Evolutionary conservation across 2,797 vertebrate genomes (phyloP), one percentile per base, ranked within the genome.

Genomic region (Sebastolobus alascanus): DNA sequence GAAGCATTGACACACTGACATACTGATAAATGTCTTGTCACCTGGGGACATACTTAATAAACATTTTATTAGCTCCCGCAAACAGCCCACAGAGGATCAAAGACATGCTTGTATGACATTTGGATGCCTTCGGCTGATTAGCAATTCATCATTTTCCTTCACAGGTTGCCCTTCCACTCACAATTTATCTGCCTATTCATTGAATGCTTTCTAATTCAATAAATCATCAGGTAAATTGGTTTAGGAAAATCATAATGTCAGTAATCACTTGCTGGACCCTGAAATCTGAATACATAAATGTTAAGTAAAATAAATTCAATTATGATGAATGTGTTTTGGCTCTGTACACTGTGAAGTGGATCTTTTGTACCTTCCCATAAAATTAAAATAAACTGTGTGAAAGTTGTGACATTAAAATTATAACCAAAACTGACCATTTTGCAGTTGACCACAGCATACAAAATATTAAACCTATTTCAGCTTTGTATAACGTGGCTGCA

Each of bases 111-210:
- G 80, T 91, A 84, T 90, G 87, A 86, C 88, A 83, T 89, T 85
- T 89, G 71, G 86, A 83, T 78, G 74, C 90, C 61, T 82, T 86
- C n/a, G 31, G 68, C 88, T 89, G 87, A 92, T 90, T 88, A 83
- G 89, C 73, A 87, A 88, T 92, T 89, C 73, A 88, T 93, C 90
- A 88, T 85, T 59, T 12, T 7, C 74, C 74, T 71, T 75, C 71
- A 70, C 73, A 43, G 64, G 58, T 50, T 68, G 61, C 59, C 64
- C 52, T 59, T 76, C 37, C 55, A 72, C 80, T 83, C 64, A 83
- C 73, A 74, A 82, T 87, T 65, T 14, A 74, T 80, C 61, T 33
- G 67, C 40, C 76, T 79, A 14, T 63, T 88, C 67, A 82, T 10
- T 75, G 20, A 84, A 79, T 8, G 58, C 56, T 61, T 81, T 84